phyloP scores from a whole-genome alignment of 2,888 invertebrate species.

The Meteorus colon region DNA sequence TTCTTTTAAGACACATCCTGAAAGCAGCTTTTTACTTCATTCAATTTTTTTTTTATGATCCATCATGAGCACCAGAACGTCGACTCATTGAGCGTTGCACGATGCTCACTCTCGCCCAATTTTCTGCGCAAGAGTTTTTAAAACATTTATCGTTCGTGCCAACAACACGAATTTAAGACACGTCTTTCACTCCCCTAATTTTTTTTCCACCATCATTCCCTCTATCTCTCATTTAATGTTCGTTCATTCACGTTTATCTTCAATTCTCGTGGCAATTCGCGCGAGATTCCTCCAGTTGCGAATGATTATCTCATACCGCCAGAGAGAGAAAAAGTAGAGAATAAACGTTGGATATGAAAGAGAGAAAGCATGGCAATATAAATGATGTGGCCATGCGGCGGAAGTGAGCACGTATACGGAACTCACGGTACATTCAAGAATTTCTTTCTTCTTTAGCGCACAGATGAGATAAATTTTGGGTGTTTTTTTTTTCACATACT shows the following conservation, averaged over 20 bases:
- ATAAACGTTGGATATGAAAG: not conserved
- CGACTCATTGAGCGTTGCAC: slow-evolving; percentile 19
- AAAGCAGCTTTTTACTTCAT: slow-evolving; percentile 40
- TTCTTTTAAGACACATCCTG: slow-evolving; percentile 41
- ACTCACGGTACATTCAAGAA: slow-evolving; percentile 35
- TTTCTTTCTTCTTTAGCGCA: slow-evolving; percentile 22
- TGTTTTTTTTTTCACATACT: not conserved
- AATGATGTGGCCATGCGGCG: slow-evolving; percentile 44
- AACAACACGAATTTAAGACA: slow-evolving; percentile 6
- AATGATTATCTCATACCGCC: slow-evolving; percentile 52
- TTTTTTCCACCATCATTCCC: slow-evolving; percentile 42
- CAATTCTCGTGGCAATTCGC: slow-evolving; percentile 38
- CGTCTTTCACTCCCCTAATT: slow-evolving; percentile 18
- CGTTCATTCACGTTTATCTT: slow-evolving; percentile 28
- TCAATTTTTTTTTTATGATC: slow-evolving; percentile 36
- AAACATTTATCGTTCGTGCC: slow-evolving; percentile 34
- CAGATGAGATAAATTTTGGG: not conserved
- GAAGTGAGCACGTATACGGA: slow-evolving; percentile 42
- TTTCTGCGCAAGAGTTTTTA: slow-evolving; percentile 9
- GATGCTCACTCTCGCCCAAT: not conserved
- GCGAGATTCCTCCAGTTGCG: slow-evolving; percentile 52
- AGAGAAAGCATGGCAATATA: slow-evolving; percentile 38
- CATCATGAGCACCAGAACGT: not conserved
- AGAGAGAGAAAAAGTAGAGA: not conserved
- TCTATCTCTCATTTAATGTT: slow-evolving; percentile 43